Evolutionary conservation across 2,797 vertebrate genomes (phyloP).

Genomic region (Sebastes glaucus): DNA sequence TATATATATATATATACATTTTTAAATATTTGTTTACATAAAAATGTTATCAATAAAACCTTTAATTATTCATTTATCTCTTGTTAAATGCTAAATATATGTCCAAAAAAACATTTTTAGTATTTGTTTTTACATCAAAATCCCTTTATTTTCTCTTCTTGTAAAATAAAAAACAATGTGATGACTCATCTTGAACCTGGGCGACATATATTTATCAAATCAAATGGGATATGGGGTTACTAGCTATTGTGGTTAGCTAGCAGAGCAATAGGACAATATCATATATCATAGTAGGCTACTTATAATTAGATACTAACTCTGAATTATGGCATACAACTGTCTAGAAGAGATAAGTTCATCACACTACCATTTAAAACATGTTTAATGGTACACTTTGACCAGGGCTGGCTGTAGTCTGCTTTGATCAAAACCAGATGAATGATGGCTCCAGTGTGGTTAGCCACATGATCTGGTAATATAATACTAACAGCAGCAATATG

Average conservation of each 20-base stretch:
- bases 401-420: not conserved
- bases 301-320: not conserved
- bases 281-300: not conserved
- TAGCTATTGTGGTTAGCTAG: not conserved
- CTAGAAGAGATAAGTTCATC: not conserved
- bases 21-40: too few species aligned
- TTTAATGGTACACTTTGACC: conserved; percentile 18
- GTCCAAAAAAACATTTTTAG: too few species aligned
- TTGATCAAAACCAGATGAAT: conserved; percentile 12
- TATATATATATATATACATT: too few species aligned
- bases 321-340: not conserved
- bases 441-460: not conserved
- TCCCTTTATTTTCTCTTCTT: not conserved
- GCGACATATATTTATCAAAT: not conserved
- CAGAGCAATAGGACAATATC: not conserved
- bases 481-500: not conserved
- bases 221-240: too few species aligned
- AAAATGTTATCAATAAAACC: too few species aligned
- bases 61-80: not conserved
- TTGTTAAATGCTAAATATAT: too few species aligned
- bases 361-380: not conserved
- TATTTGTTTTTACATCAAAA: not conserved
- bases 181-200: not conserved
- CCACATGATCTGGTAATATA: not conserved
- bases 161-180: not conserved